Evolutionary conservation across 2,113 vertebrate species (phyloP).

Genomic region (Damaliscus lunatus): DNA sequence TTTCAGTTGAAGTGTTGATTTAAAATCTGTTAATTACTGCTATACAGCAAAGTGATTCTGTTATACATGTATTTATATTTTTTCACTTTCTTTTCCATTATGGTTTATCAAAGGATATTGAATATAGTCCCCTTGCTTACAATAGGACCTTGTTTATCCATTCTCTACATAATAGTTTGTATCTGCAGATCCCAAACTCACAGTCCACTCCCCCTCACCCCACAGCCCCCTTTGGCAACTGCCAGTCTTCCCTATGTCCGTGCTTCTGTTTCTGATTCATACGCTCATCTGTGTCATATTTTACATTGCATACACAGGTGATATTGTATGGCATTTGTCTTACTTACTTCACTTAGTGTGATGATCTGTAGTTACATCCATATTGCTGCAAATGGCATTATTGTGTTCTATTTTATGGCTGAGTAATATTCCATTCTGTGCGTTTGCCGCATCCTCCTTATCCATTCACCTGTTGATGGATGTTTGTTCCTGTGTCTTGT

Average conservation of each 20-base stretch:
- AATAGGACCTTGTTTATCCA: neutral
- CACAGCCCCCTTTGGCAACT: neutral
- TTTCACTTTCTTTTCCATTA: neutral
- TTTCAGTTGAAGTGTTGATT: neutral
- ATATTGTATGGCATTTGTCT: neutral
- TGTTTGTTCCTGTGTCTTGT: no score
- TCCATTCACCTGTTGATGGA: no score
- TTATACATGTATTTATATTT: neutral
- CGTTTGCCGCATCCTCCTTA: neutral
- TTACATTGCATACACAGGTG: neutral
- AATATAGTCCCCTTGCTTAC: neutral
- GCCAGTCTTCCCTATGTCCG: neutral
- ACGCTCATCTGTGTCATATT: neutral
- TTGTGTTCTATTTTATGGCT: neutral
- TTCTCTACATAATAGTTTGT: neutral
- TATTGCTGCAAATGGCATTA: neutral
- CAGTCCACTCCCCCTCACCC: neutral
- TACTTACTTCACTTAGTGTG: neutral
- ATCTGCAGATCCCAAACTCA: neutral
- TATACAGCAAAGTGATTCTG: neutral
- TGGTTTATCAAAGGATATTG: neutral
- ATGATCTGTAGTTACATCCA: neutral
- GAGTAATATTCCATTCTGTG: neutral
- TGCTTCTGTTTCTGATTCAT: neutral
- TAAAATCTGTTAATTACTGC: neutral